Percentiles rank a stretch among this genome's conserved stretches.
Conservation (phyloP, 1,140 invertebrate species). For the Meloidogyne exigua region DNA sequence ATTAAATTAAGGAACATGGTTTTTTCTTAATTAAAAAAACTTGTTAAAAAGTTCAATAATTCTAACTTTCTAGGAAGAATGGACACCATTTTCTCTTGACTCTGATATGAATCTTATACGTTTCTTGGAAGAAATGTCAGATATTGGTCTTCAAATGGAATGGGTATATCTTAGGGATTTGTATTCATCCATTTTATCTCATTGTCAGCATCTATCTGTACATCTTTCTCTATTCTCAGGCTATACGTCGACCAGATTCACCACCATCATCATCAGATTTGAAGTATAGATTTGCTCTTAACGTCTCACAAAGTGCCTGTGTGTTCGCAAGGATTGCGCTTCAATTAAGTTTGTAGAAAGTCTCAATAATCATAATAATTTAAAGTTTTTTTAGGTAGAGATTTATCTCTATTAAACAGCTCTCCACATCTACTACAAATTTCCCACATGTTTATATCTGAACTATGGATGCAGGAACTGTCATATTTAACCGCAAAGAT, state of each 20-base stretch:
- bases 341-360: slow-evolving; percentile 35
- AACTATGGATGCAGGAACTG: slow-evolving; percentile 39
- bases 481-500: slow-evolving; percentile 27
- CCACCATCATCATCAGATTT: not conserved
- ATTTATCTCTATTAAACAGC: slow-evolving; percentile 34
- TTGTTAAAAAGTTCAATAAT: not conserved
- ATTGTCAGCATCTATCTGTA: too few species aligned
- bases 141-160: slow-evolving; percentile 44
- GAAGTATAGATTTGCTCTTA: slow-evolving; percentile 28
- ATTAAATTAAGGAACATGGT: slow-evolving; percentile 71
- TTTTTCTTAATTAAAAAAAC: slow-evolving; percentile 30
- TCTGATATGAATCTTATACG: slow-evolving; percentile 46
- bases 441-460: slow-evolving; percentile 38
- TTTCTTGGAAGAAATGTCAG: slow-evolving; percentile 52
- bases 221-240: not conserved
- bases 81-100: slow-evolving; percentile 57
- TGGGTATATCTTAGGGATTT: slow-evolving; percentile 28
- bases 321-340: slow-evolving; percentile 42
- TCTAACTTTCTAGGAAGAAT: slow-evolving; percentile 52
- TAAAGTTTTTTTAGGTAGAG: not conserved
- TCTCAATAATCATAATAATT: slow-evolving; percentile 13
- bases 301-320: slow-evolving; percentile 47
- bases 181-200: too few species aligned
- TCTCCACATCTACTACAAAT: slow-evolving; percentile 38
- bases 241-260: slow-evolving; percentile 7